Percentiles rank a stretch among this genome's conserved stretches.
These are phyloP conservation scores for Clarias macrocephalus DNA, from an alignment of 2,113 vertebrate genomes.

Conservation along the genomic window DNA sequence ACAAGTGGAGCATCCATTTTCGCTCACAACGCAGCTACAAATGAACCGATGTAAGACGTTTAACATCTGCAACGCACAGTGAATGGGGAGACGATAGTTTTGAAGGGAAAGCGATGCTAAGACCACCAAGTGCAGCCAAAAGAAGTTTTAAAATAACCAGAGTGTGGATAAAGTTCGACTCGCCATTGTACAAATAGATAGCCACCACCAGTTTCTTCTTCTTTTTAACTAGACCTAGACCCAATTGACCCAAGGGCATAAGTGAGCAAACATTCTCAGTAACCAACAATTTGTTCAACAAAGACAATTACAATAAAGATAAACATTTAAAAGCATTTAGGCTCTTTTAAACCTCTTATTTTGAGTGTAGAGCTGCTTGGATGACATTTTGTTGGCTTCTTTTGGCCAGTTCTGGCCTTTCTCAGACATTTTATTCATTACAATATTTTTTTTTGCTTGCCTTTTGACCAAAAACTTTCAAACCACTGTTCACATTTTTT, in stretches of 20 bases:
- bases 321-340: not conserved
- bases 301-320: not conserved
- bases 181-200: not conserved
- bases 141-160: too few relatives aligned
- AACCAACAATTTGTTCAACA: not conserved
- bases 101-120: too few relatives aligned
- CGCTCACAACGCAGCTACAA: too few relatives aligned
- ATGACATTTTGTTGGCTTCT: not conserved
- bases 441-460: not conserved
- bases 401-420: not conserved
- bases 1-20: too few relatives aligned
- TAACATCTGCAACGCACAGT: too few relatives aligned
- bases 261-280: not conserved
- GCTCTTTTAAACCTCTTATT: not conserved
- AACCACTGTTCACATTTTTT: not conserved
- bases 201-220: not conserved
- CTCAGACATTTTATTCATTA: not conserved
- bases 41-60: too few relatives aligned
- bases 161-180: too few relatives aligned
- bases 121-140: too few relatives aligned
- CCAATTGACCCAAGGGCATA: not conserved
- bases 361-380: not conserved
- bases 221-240: not conserved
- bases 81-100: too few relatives aligned
- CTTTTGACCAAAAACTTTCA: not conserved